Evolutionary conservation across 2,113 vertebrate species (phyloP).

Genomic region (Heteronetta atricapilla): DNA sequence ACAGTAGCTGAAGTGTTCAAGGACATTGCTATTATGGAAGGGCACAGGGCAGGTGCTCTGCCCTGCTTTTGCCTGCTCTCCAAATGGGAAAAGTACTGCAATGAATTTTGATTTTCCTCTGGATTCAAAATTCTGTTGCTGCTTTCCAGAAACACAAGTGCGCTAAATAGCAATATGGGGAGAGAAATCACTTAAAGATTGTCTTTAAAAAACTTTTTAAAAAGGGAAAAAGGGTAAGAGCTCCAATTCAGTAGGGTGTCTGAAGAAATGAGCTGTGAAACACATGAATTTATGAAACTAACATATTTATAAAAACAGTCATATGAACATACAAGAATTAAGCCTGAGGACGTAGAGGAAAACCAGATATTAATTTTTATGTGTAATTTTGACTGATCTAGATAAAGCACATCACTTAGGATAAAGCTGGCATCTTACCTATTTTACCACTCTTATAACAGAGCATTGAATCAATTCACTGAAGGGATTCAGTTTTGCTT

Average conservation of each 20-base stretch:
- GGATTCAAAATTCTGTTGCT: not conserved
- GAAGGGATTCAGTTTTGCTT: not conserved
- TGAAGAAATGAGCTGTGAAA: not conserved
- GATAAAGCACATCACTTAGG: not conserved
- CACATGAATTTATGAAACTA: not conserved
- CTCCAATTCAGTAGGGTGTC: not conserved
- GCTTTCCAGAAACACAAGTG: not conserved
- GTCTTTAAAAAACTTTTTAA: not conserved
- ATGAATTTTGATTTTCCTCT: not conserved
- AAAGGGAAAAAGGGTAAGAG: not conserved
- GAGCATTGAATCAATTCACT: not conserved
- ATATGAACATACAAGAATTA: not conserved
- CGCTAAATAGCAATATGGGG: not conserved
- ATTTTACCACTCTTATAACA: not conserved
- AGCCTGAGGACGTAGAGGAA: not conserved
- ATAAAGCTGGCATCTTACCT: not conserved
- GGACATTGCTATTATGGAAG: not conserved
- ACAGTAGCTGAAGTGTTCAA: not conserved
- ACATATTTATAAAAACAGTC: not conserved
- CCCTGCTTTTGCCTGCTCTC: not conserved
- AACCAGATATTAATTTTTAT: not conserved
- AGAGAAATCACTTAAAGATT: not conserved
- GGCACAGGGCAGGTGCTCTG: not conserved
- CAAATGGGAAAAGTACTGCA: not conserved
- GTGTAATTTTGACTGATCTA: not conserved